These are phyloP conservation scores for Leptestheria dahalacensis DNA, from an alignment of 1,140 invertebrate species.

Conservation along the genomic window DNA sequence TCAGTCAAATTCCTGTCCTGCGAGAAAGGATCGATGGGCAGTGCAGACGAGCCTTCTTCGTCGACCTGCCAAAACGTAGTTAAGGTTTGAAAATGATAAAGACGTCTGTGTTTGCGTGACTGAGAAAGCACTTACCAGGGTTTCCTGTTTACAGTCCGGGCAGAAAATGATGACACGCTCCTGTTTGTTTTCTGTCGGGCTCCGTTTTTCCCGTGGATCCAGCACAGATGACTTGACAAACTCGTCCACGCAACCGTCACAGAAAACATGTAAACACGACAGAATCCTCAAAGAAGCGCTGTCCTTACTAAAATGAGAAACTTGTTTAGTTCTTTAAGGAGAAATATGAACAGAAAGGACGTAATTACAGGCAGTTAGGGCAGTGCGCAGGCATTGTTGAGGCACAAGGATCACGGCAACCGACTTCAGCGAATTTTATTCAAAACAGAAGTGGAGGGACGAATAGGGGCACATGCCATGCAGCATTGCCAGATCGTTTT, in stretches of 20 bases:
- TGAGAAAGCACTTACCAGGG: slow-evolving; percentile 38
- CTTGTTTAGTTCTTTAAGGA: not conserved
- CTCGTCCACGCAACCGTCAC: slow-evolving; percentile 61
- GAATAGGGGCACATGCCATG: not conserved
- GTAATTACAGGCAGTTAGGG: not conserved
- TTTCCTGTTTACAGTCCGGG: slow-evolving; percentile 69
- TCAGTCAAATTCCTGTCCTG: not conserved
- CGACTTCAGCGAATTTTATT: too few relatives aligned
- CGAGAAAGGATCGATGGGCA: slow-evolving; percentile 1
- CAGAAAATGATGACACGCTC: slow-evolving; percentile 33
- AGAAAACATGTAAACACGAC: slow-evolving; percentile 83
- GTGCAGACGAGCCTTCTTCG: not conserved
- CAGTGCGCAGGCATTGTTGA: too few relatives aligned
- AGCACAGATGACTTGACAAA: slow-evolving; percentile 49
- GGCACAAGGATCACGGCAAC: too few relatives aligned
- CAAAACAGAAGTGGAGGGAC: too few relatives aligned
- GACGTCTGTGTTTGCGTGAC: not conserved
- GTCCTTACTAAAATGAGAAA: not conserved
- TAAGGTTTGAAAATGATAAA: not conserved
- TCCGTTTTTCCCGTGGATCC: slow-evolving; percentile 35
- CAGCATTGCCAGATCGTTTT: not conserved
- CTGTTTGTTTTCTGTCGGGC: not conserved
- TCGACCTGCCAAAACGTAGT: not conserved
- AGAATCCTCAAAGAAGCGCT: slow-evolving; percentile 42
- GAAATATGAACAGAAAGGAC: not conserved